Base-by-base conservation (phyloP, 2,888 invertebrate genomes). In the Sialis lutaria region DNA sequence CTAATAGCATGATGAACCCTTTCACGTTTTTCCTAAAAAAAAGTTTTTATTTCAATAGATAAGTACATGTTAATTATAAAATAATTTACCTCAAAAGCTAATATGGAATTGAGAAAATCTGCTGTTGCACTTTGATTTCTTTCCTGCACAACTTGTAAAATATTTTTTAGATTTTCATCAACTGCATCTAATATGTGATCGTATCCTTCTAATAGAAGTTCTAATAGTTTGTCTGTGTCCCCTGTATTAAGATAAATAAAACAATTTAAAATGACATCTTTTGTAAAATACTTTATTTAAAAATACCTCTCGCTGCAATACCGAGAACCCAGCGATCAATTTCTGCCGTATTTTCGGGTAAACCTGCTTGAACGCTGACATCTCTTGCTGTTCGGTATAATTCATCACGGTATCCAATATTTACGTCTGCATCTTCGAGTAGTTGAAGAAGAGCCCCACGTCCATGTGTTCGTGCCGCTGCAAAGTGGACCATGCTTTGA, bases 401-500 rank as follows among this genome's bases (percentile, higher is more conserved):
- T 56, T 86, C 85, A 62, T 92, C 90, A 45, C 90, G 72, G 59
- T 79, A 85, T 1, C 82, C 86, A 44, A 90, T 70, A 61, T 84
- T 88, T 30, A 84, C 76, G 54, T 82, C 79, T 0, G 83, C 79
- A 59, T 90, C 89, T 58, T 81, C 75, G 5, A 91, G 73, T 13
- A 91, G 69, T 56, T 87, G 82, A 58, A 82, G 79, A 35, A 91
- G 68, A 0, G 84, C 84, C 52, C 86, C 83, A 44, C 82, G 75
- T 0, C 86, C 79, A 59, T 90, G 90, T 0, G 82, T 75, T 42
- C 88, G 75, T 0, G 86, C 82, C 1, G 87, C 83, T 1, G 90
- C 89, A 64, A 88, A 89, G 64, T 92, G 91, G 34, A 91, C 64
- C 74, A 89, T 82, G 50, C 85, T 88, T 62, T 89, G 89, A 0